A percentile compares a stretch with the other conserved stretches of the same genome.
Conservation (phyloP, 2,888 invertebrate species). For the Hydrotaea cyrtoneurina region DNA sequence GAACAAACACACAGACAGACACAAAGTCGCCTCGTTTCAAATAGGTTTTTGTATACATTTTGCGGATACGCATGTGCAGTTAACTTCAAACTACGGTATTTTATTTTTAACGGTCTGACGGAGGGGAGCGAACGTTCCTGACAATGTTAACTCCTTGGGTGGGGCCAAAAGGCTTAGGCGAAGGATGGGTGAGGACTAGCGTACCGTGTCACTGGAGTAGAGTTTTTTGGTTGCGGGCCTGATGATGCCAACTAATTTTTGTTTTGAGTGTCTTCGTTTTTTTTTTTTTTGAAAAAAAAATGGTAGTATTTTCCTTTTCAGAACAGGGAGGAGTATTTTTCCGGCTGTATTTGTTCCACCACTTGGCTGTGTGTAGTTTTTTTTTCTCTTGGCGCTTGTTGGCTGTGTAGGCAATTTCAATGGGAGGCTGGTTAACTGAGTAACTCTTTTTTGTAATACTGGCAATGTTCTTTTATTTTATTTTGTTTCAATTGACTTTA, state of each 20-base stretch:
- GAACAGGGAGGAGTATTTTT: background rate
- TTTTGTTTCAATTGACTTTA: background rate
- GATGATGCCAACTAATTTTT: background rate
- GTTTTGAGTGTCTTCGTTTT: background rate
- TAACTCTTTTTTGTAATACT: constrained; percentile 17
- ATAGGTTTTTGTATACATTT: constrained; percentile 33
- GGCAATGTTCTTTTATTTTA: background rate
- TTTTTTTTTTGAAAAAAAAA: background rate
- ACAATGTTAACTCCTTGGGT: constrained; percentile 3
- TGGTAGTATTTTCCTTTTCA: background rate
- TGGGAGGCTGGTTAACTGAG: constrained; percentile 64
- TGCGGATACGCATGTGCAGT: constrained; percentile 52
- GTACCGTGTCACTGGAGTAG: background rate
- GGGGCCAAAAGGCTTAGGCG: too few species aligned
- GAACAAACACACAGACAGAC: background rate
- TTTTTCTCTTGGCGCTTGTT: background rate
- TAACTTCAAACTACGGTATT: constrained; percentile 37
- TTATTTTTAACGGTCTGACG: background rate
- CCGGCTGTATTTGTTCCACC: background rate
- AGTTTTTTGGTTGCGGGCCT: background rate
- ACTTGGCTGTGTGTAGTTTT: background rate
- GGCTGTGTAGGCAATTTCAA: constrained; percentile 38
- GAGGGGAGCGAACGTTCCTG: too few species aligned
- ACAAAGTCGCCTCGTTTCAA: background rate
- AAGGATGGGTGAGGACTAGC: background rate